A percentile compares a stretch with the other conserved stretches of the same genome.
Conservation (phyloP, 2,797 vertebrate species). For the Pagetopsis macropterus region DNA sequence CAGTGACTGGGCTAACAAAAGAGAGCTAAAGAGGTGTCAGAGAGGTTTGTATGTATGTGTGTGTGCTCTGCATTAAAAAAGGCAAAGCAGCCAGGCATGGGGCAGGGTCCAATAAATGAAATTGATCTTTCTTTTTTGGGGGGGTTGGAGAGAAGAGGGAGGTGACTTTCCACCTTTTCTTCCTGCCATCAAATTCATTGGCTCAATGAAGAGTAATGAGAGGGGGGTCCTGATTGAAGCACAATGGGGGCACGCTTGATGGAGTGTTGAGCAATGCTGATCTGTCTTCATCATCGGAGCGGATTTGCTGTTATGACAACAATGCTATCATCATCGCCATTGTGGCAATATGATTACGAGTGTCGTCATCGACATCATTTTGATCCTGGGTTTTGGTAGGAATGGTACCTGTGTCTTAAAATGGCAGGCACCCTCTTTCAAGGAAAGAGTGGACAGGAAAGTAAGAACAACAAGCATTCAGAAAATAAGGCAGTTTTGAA, state of each 20-base stretch:
- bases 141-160: slow-evolving; percentile 44
- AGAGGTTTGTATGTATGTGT: slow-evolving; percentile 54
- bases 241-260: slow-evolving; percentile 81
- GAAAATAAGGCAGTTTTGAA: neutral
- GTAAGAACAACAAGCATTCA: neutral
- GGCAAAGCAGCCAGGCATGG: slow-evolving; percentile 62
- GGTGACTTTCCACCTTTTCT: slow-evolving; percentile 70
- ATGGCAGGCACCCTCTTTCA: neutral
- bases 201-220: slow-evolving; percentile 80
- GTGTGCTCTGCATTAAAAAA: slow-evolving; percentile 63
- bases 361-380: slow-evolving; percentile 25
- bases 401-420: neutral
- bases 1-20: slow-evolving; percentile 74
- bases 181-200: slow-evolving; percentile 66
- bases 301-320: slow-evolving; percentile 69
- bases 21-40: slow-evolving; percentile 77
- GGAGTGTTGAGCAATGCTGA: slow-evolving; percentile 76
- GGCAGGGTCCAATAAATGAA: slow-evolving; percentile 68
- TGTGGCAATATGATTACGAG: slow-evolving; percentile 20
- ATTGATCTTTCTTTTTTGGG: slow-evolving; percentile 69
- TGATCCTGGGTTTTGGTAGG: neutral
- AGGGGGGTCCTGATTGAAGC: slow-evolving; percentile 65
- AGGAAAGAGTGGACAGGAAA: no score
- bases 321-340: slow-evolving; percentile 32
- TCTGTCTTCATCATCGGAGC: slow-evolving; percentile 69